Evolutionary conservation across 2,888 invertebrate species (phyloP).

Genomic region (Eutolmus rufibarbis): DNA sequence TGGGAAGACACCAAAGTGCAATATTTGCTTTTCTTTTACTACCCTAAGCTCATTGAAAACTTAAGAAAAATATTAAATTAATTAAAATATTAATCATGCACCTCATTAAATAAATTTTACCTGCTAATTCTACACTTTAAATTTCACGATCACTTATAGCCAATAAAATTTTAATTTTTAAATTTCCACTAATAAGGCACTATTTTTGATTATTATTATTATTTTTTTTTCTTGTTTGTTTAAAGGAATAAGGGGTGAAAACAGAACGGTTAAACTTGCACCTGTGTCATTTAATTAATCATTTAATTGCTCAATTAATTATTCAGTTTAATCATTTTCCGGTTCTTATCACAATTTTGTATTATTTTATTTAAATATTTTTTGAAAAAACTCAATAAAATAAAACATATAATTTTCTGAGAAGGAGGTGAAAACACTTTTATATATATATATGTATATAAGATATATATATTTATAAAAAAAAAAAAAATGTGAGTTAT

Average conservation of each 20-base stretch:
- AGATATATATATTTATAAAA: neutral
- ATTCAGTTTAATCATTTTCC: neutral
- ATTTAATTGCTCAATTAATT: neutral
- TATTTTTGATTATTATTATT: neutral
- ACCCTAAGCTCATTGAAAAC: neutral
- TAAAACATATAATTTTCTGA: neutral
- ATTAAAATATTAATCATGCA: too few species aligned
- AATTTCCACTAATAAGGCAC: conserved; percentile 7
- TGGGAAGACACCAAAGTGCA: neutral
- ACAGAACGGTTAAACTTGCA: neutral
- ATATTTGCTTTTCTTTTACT: neutral
- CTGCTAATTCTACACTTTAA: too few species aligned
- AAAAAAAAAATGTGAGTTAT: neutral
- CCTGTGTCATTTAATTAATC: neutral
- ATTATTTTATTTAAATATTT: neutral
- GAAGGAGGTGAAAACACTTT: neutral
- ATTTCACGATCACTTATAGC: too few species aligned
- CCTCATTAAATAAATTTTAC: too few species aligned
- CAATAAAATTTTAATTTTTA: too few species aligned
- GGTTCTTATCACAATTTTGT: neutral
- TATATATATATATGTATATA: neutral
- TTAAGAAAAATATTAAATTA: too few species aligned
- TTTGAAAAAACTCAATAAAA: neutral
- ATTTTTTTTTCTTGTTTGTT: neutral
- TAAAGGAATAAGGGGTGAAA: neutral